Evolutionary conservation across 2,113 vertebrate species (phyloP).

Genomic region (Barnardius zonarius): DNA sequence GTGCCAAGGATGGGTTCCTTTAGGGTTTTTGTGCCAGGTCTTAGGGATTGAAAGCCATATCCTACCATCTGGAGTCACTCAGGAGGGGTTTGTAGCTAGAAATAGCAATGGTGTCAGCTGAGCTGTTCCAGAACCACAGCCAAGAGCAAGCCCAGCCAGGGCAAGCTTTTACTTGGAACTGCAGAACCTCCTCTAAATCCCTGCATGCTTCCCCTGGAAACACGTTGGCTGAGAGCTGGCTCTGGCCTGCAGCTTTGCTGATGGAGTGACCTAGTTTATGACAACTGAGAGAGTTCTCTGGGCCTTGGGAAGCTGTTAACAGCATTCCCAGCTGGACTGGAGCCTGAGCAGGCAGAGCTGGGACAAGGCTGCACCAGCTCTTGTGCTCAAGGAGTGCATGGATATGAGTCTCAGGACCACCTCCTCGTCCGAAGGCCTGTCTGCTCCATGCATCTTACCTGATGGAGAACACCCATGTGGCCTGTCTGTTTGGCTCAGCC

Average conservation of each 20-base stretch:
- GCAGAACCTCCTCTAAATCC: not conserved
- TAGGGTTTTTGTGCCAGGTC: not conserved
- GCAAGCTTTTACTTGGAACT: not conserved
- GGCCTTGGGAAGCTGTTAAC: not conserved
- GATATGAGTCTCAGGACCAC: not conserved
- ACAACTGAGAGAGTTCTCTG: not conserved
- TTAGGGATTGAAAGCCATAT: not conserved
- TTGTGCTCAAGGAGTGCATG: not conserved
- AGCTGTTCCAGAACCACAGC: not conserved
- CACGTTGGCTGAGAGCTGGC: not conserved
- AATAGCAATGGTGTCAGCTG: constrained; percentile 34
- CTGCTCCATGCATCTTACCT: not conserved
- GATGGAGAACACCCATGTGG: not conserved
- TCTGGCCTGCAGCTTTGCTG: not conserved
- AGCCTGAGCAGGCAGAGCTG: not conserved
- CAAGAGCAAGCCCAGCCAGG: constrained; percentile 5
- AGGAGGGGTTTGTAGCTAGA: not conserved
- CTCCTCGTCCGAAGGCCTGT: not conserved
- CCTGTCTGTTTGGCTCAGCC: not conserved
- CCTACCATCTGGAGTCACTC: not conserved
- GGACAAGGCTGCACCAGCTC: not conserved
- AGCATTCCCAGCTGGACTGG: not conserved
- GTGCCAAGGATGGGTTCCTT: not conserved
- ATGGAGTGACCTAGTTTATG: not conserved
- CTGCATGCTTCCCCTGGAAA: not conserved